phyloP scores from a whole-genome alignment of 2,113 vertebrate species.

The Albula goreensis region DNA sequence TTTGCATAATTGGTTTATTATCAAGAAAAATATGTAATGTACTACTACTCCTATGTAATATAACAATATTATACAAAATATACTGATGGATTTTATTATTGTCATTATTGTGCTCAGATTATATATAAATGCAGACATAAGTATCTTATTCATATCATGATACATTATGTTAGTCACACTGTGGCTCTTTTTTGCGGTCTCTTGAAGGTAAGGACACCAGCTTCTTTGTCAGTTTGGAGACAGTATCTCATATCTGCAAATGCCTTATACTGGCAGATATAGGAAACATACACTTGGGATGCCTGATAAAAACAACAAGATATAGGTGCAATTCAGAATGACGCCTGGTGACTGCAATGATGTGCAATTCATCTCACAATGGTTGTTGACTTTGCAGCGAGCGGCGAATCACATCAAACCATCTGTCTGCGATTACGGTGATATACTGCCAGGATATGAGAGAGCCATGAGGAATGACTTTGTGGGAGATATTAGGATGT shows the following conservation, averaged over 20 bases:
- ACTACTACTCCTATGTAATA: background rate
- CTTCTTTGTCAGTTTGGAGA: background rate
- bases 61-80: background rate
- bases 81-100: background rate
- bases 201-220: too few species aligned
- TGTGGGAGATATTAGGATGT: slow-evolving; percentile 52
- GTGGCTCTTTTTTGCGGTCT: too few species aligned
- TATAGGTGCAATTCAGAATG: background rate
- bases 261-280: background rate
- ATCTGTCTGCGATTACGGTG: slow-evolving; percentile 65
- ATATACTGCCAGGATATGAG: slow-evolving; percentile 64
- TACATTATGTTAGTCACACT: too few species aligned
- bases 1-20: background rate
- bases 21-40: background rate
- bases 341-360: slow-evolving; percentile 49
- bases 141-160: too few species aligned
- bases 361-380: slow-evolving; percentile 52
- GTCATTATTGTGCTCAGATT: background rate
- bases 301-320: background rate
- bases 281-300: background rate
- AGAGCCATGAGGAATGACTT: slow-evolving; percentile 59
- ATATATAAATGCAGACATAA: too few species aligned
- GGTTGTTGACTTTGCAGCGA: slow-evolving; percentile 61
- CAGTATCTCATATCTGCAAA: background rate
- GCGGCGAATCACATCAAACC: slow-evolving; percentile 60